Evolutionary conservation across 1,140 invertebrate species (phyloP).

Genomic region (Caenorhabditis latens): DNA sequence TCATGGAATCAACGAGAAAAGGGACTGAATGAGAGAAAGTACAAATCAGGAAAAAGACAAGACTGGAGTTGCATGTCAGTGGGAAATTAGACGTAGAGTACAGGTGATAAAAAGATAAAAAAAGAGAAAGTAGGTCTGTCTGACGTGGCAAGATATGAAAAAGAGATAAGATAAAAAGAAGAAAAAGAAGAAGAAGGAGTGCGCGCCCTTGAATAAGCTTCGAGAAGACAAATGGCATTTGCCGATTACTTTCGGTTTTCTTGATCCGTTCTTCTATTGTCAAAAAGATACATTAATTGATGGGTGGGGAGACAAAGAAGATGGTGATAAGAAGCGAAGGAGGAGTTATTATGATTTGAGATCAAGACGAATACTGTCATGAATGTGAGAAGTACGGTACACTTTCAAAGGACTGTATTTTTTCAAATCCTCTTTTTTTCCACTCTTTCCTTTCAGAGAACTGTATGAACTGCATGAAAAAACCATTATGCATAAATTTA

Average conservation of each 20-base stretch:
- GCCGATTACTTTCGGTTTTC: constrained; percentile 4
- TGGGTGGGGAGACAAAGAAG: no score
- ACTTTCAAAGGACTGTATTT: no score
- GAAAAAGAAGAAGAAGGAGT: background rate
- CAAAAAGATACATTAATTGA: no score
- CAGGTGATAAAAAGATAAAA: background rate
- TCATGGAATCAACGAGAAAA: background rate
- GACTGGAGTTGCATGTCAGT: background rate
- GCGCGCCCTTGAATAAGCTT: background rate
- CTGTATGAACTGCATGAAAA: no score
- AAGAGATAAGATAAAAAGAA: constrained; percentile 1
- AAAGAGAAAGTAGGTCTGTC: constrained; percentile 34
- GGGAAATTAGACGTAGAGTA: background rate
- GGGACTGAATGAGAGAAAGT: constrained; percentile 29
- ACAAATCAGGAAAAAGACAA: constrained; percentile 17
- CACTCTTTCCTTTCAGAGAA: no score
- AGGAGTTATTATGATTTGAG: no score
- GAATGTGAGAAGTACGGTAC: no score
- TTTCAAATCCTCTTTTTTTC: no score
- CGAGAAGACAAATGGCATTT: constrained; percentile 25
- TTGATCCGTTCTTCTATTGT: background rate
- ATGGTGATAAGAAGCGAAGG: no score
- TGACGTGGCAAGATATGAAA: constrained; percentile 6
- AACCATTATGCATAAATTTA: no score
- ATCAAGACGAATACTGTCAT: no score